Percentiles rank a stretch among this genome's conserved stretches.
Evolutionary conservation across 2,888 invertebrate species (phyloP).

Genomic region (Drosophila infuscata): DNA sequence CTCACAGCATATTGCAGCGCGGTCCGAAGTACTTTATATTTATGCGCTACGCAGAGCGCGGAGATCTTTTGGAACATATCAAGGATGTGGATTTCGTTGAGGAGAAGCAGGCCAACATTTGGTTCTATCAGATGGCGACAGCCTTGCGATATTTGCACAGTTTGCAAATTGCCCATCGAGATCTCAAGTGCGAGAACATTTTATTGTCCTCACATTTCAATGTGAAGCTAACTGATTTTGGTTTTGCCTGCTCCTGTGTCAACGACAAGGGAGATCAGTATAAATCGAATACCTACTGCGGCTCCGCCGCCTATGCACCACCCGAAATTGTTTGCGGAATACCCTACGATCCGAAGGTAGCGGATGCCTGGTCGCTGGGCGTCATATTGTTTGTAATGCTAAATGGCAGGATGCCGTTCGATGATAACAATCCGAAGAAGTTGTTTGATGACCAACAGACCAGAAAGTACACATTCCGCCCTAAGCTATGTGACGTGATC

Average conservation of each 20-base stretch:
- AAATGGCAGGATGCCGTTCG: slow-evolving; percentile 97
- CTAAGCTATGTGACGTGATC: slow-evolving; percentile 89
- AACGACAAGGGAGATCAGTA: slow-evolving; percentile 89
- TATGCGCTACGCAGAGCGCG: slow-evolving; percentile 96
- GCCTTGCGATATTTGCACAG: slow-evolving; percentile 93
- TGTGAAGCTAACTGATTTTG: slow-evolving; percentile 97
- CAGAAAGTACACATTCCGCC: slow-evolving; percentile 91
- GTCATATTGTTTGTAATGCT: slow-evolving; percentile 97
- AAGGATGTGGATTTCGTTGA: slow-evolving; percentile 91
- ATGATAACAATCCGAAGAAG: slow-evolving; percentile 93
- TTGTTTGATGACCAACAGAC: slow-evolving; percentile 93
- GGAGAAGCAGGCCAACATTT: slow-evolving; percentile 91
- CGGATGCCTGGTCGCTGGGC: slow-evolving; percentile 97
- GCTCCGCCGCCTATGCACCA: slow-evolving; percentile 97
- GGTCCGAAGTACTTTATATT: slow-evolving; percentile 94
- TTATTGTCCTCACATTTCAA: slow-evolving; percentile 92
- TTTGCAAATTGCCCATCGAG: slow-evolving; percentile 94
- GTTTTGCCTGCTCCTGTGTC: slow-evolving; percentile 94
- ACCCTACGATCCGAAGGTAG: slow-evolving; percentile 94
- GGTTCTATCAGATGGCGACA: slow-evolving; percentile 92
- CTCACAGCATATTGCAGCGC: slow-evolving; percentile 93
- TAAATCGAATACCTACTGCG: slow-evolving; percentile 96
- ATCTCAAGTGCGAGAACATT: slow-evolving; percentile 97
- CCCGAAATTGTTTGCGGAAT: slow-evolving; percentile 96
- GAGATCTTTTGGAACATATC: slow-evolving; percentile 94